These are phyloP conservation scores for Sebastiscus tertius DNA, from an alignment of 2,797 vertebrate species.

Conservation along the genomic window DNA sequence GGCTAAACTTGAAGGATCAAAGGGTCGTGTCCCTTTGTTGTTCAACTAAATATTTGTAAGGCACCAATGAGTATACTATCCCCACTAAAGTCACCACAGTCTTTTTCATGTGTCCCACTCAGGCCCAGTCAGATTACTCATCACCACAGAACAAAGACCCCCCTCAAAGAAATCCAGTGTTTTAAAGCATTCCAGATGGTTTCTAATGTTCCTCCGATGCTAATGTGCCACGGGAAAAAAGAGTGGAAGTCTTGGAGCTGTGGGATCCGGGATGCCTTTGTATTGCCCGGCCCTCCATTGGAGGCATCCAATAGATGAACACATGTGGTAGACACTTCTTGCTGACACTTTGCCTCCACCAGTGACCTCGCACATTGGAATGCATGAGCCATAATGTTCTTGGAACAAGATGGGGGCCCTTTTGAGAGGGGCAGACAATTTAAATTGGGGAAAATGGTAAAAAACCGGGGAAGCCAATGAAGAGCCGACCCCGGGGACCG, in stretches of 20 bases:
- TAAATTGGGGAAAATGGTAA: slow-evolving; percentile 65
- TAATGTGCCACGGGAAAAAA: slow-evolving; percentile 63
- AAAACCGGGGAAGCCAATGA: slow-evolving; percentile 61
- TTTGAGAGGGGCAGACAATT: slow-evolving; percentile 63
- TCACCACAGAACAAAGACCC: slow-evolving; percentile 61
- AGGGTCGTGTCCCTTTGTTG: not conserved
- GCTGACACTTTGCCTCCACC: slow-evolving; percentile 57
- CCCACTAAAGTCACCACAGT: slow-evolving; percentile 11
- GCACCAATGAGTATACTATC: not conserved
- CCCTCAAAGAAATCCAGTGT: slow-evolving; percentile 57
- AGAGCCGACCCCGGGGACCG: slow-evolving; percentile 57
- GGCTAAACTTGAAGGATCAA: not conserved
- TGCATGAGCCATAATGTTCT: slow-evolving; percentile 66
- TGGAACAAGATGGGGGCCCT: slow-evolving; percentile 51
- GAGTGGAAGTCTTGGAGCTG: slow-evolving; percentile 55
- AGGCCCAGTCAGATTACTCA: slow-evolving; percentile 47
- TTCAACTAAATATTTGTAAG: slow-evolving; percentile 2
- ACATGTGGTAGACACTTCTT: slow-evolving; percentile 61
- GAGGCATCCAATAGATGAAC: slow-evolving; percentile 64
- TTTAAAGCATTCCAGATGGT: slow-evolving; percentile 75
- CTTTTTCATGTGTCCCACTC: slow-evolving; percentile 30
- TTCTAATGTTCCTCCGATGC: slow-evolving; percentile 70
- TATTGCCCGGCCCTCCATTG: slow-evolving; percentile 49
- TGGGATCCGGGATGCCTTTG: slow-evolving; percentile 63
- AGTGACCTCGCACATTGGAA: slow-evolving; percentile 72